Evolutionary conservation across 2,888 invertebrate species (phyloP).

Genomic region (Lapara coniferarum): DNA sequence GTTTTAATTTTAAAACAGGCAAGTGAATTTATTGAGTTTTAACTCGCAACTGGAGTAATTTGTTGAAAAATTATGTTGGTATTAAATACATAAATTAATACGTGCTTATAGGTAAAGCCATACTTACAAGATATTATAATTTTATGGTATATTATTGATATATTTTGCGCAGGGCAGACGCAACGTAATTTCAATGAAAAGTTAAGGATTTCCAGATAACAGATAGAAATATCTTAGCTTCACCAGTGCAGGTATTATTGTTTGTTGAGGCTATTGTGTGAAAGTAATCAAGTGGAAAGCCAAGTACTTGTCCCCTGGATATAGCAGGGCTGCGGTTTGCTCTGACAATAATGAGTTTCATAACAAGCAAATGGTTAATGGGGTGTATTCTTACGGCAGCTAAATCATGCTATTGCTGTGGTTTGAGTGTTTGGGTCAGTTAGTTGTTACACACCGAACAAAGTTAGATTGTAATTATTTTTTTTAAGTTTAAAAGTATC

Average conservation of each 20-base stretch:
- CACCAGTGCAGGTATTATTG: slow-evolving; percentile 54
- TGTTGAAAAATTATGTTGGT: background rate
- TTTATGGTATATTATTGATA: too few relatives aligned
- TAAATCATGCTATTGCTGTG: slow-evolving; percentile 1
- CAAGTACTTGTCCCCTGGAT: slow-evolving; percentile 56
- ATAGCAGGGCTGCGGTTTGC: slow-evolving; percentile 44
- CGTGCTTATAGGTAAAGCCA: too few relatives aligned
- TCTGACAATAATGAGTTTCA: slow-evolving; percentile 48
- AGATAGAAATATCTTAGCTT: slow-evolving; percentile 3
- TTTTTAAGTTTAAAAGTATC: too few relatives aligned
- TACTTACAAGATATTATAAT: too few relatives aligned
- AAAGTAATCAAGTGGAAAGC: slow-evolving; percentile 65
- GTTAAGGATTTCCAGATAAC: background rate
- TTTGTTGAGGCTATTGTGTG: slow-evolving; percentile 60
- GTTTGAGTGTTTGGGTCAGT: background rate
- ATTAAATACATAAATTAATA: background rate
- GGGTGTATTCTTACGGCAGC: slow-evolving; percentile 1
- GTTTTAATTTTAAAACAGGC: background rate
- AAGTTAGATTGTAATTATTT: background rate
- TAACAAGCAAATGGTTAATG: slow-evolving; percentile 34
- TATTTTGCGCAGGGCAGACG: background rate
- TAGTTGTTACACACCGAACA: background rate
- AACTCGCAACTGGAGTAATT: background rate
- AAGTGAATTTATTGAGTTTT: background rate
- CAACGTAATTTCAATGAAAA: background rate